phyloP scores from a whole-genome alignment of 1,140 invertebrate genomes.

The Lasioglossum albipes region DNA sequence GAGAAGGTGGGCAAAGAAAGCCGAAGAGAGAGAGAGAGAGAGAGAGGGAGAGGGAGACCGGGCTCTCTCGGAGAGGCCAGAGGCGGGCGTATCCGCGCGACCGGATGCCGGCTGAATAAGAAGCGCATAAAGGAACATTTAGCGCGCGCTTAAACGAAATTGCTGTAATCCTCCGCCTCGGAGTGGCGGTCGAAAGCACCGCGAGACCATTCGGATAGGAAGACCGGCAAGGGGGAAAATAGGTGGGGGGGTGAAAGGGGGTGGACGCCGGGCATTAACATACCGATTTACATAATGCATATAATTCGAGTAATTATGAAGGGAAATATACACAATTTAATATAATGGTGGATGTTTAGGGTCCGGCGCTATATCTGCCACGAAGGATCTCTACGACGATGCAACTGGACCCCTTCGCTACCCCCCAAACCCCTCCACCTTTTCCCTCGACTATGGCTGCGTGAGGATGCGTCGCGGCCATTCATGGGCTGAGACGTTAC shows the following conservation, averaged over 20 bases:
- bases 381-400: conserved; percentile 62
- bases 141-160: conserved; percentile 77
- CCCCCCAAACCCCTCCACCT: neutral
- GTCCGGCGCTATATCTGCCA: conserved; percentile 69
- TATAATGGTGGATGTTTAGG: conserved; percentile 78
- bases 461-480: neutral
- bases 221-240: neutral
- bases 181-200: conserved; percentile 32
- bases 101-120: conserved; percentile 62
- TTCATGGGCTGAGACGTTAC: neutral
- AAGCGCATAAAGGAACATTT: conserved; percentile 74
- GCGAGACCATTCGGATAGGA: conserved; percentile 14
- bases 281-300: conserved; percentile 80
- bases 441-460: neutral
- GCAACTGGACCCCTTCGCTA: conserved; percentile 33
- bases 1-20: neutral
- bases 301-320: conserved; percentile 81
- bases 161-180: conserved; percentile 74
- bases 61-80: neutral
- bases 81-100: conserved; percentile 13
- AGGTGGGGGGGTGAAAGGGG: conserved; percentile 13
- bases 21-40: no score
- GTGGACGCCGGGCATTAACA: conserved; percentile 72
- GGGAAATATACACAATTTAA: conserved; percentile 81
- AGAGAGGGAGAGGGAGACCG: conserved; percentile 10